A percentile compares a stretch with the other conserved stretches of the same genome.
Conservation (phyloP, 92 coral and sea anemone species). For the Parazoanthus darwini region DNA sequence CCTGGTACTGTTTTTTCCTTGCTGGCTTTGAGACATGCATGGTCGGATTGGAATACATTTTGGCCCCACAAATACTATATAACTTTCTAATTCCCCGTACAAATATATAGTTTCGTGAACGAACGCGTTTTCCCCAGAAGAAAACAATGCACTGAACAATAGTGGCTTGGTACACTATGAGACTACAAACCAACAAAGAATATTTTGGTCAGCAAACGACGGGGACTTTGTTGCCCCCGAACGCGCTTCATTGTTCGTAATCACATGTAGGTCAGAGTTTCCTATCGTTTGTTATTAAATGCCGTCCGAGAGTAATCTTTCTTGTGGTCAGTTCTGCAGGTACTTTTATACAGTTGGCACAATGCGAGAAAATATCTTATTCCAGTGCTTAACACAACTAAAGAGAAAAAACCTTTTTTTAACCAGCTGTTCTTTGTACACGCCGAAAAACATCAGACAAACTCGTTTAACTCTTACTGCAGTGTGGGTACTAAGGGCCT, state of each 20-base stretch:
- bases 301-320: neutral
- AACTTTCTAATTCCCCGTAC: neutral
- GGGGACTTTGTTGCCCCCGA: constrained; percentile 4
- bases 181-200: constrained; percentile 9
- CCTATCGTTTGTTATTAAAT: neutral
- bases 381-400: neutral
- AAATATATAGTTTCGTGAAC: neutral
- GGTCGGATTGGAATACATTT: constrained; percentile 11
- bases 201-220: neutral
- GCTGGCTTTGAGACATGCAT: neutral
- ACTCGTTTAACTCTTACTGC: too few species aligned
- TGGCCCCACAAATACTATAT: neutral
- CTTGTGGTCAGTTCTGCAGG: constrained; percentile 38
- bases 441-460: too few species aligned
- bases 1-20: constrained; percentile 6
- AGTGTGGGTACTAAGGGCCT: too few species aligned
- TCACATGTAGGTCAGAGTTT: neutral
- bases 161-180: neutral
- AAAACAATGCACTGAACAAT: neutral
- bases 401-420: too few species aligned
- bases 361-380: neutral
- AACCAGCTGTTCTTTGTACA: too few species aligned
- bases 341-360: neutral
- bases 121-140: neutral
- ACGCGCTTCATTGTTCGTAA: constrained; percentile 6